Conservation (phyloP, 2,113 vertebrate species). For the Thamnaconus septentrionalis region DNA sequence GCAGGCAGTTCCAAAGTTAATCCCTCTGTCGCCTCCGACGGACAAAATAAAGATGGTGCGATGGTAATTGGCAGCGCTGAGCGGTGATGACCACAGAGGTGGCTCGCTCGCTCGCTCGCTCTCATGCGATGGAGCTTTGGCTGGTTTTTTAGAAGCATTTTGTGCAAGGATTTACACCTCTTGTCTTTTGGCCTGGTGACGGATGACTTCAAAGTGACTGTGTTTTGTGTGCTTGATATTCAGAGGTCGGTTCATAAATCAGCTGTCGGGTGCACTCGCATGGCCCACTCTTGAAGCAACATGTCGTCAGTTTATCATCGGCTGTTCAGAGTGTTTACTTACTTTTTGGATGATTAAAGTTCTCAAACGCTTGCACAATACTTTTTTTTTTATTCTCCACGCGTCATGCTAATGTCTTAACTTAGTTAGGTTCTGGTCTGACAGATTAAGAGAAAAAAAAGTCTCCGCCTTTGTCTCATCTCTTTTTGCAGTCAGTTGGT, state of each 20-base stretch:
- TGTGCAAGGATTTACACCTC: no score
- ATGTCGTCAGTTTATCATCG: no score
- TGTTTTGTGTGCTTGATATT: no score
- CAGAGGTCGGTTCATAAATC: no score
- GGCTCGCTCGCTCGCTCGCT: constrained; percentile 36
- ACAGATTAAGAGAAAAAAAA: background rate
- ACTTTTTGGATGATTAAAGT: no score
- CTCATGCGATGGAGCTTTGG: constrained; percentile 24
- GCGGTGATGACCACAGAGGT: constrained; percentile 42
- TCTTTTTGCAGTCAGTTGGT: background rate
- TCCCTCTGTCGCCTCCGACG: constrained; percentile 54
- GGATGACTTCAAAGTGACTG: no score
- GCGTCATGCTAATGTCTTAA: background rate
- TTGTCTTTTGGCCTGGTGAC: no score
- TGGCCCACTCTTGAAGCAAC: no score
- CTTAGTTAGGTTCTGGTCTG: background rate
- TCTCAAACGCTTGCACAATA: no score
- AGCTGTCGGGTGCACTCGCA: no score
- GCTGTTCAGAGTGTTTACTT: no score
- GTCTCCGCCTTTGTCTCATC: background rate
- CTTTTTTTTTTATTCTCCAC: no score
- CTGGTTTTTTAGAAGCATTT: constrained; percentile 9
- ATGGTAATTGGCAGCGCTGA: constrained; percentile 51
- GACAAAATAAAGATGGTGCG: constrained; percentile 43
- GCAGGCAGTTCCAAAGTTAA: constrained; percentile 54